Base-by-base conservation (phyloP, 1,140 invertebrate species). In the Drosophila punjabiensis region DNA sequence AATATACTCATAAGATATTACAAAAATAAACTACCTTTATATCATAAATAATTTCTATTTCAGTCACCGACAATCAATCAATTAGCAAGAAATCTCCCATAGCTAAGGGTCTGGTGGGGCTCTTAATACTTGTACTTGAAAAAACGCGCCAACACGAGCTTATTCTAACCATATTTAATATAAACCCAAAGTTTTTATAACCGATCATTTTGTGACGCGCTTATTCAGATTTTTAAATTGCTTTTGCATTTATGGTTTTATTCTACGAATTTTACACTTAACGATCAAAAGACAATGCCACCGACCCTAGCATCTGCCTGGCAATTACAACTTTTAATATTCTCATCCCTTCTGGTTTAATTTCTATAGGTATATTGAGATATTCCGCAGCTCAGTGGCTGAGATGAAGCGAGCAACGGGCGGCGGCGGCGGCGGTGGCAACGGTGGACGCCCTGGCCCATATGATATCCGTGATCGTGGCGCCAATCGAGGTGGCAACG, bases 371-470 rank as follows among this genome's bases (percentile, higher is more conserved):
- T 98, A 98, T 94, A 98, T 98, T 93, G 97, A 98, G 94, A 97
- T 98, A 93, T 98, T 98, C 94, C 96, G 97, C 86, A 98, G 97
- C 93, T 97, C 96, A 84, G 94, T 97, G 78, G 95, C 95, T 65
- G 97, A 98, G 93, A 95, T 97, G 69, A 95, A 95, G 43, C 94
- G 95, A 60, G 95, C 95, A 43, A 94, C 96, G 53, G 82, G 82
- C 11, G 65, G 67, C 8, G 80, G 80, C 14, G 68, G 71, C 4
- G 80, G 79, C 30, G 95, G 24, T 94, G 93, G 58, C 94, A 95
- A 24, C 94, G 94, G 64, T 94, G 95, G 92, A 94, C 82, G 87
- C 9, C 76, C 83, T 0, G 90, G 81, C 43, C 90, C 88, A 13
- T 92, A 93, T 82, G 91, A 93, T 68, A 86, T 90, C 50, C 91